Evolutionary conservation across 2,888 invertebrate genomes (phyloP).

Genomic region (Hermaeophaga mercurialis): DNA sequence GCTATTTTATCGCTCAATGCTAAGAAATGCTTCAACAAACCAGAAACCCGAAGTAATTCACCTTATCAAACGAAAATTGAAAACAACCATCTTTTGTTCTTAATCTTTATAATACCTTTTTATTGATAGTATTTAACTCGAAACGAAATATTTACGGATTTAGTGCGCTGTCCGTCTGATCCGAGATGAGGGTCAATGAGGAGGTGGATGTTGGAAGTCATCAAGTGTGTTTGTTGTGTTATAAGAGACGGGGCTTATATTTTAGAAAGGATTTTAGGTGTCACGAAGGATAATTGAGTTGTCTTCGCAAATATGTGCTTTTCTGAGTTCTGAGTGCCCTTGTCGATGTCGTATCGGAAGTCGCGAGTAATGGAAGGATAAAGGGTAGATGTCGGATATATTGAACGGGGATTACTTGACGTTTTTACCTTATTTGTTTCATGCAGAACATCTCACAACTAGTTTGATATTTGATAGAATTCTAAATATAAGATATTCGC

Average conservation of each 20-base stretch:
- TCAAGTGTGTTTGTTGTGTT: conserved; percentile 25
- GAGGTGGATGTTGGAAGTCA: conserved; percentile 11
- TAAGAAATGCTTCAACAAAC: too few relatives aligned
- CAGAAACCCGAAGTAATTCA: too few relatives aligned
- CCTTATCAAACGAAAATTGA: too few relatives aligned
- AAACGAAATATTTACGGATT: too few relatives aligned
- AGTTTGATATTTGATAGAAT: too few relatives aligned
- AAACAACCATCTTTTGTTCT: too few relatives aligned
- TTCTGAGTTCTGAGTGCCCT: conserved; percentile 20
- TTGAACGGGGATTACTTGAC: neutral
- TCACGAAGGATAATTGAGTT: conserved; percentile 24
- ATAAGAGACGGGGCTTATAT: conserved; percentile 15
- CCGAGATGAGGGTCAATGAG: conserved; percentile 18
- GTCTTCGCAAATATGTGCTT: conserved; percentile 31
- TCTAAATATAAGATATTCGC: too few relatives aligned
- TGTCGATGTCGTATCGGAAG: conserved; percentile 23
- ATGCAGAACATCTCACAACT: too few relatives aligned
- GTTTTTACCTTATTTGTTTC: neutral
- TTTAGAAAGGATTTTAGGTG: conserved; percentile 25
- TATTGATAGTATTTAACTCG: too few relatives aligned
- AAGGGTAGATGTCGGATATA: conserved; percentile 6
- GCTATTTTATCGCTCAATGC: too few relatives aligned
- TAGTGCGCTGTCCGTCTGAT: too few relatives aligned
- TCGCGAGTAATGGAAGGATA: conserved; percentile 17
- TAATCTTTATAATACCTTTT: too few relatives aligned